A percentile compares a stretch with the other conserved stretches of the same genome.
phyloP scores from a whole-genome alignment of 2,113 vertebrate genomes.

The Caranx ignobilis region DNA sequence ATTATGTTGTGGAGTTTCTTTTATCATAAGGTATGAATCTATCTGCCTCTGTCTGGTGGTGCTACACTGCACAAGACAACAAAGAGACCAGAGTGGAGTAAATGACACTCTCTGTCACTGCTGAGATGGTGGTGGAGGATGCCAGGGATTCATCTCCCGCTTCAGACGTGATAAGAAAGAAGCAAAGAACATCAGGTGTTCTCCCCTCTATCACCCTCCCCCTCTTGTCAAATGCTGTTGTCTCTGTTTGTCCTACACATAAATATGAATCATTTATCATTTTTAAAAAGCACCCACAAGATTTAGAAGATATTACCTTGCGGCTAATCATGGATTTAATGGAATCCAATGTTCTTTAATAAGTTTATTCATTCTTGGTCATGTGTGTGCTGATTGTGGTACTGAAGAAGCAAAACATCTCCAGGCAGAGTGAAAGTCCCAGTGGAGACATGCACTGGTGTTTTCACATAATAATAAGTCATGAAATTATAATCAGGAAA shows the following conservation, averaged over 20 bases:
- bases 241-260: not conserved
- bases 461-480: not conserved
- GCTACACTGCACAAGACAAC: conserved; percentile 46
- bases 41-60: conserved; percentile 51
- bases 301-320: not conserved
- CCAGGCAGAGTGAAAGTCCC: conserved; percentile 18
- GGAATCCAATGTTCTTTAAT: not conserved
- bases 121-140: conserved; percentile 37
- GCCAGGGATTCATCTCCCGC: conserved; percentile 33
- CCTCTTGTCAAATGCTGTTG: not conserved
- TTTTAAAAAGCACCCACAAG: not conserved
- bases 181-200: not conserved
- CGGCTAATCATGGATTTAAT: not conserved
- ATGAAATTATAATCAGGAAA: not conserved
- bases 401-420: conserved; percentile 3
- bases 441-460: conserved; percentile 1
- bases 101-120: conserved; percentile 71
- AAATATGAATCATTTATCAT: not conserved
- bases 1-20: conserved; percentile 46
- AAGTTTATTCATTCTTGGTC: not conserved
- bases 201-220: not conserved
- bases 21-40: conserved; percentile 54
- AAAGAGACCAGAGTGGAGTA: conserved; percentile 47
- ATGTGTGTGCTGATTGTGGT: not conserved
- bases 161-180: conserved; percentile 17